A percentile compares a stretch with the other conserved stretches of the same genome.
phyloP scores from a whole-genome alignment of 2,113 vertebrate species.

The Petrocephalus zakoni region DNA sequence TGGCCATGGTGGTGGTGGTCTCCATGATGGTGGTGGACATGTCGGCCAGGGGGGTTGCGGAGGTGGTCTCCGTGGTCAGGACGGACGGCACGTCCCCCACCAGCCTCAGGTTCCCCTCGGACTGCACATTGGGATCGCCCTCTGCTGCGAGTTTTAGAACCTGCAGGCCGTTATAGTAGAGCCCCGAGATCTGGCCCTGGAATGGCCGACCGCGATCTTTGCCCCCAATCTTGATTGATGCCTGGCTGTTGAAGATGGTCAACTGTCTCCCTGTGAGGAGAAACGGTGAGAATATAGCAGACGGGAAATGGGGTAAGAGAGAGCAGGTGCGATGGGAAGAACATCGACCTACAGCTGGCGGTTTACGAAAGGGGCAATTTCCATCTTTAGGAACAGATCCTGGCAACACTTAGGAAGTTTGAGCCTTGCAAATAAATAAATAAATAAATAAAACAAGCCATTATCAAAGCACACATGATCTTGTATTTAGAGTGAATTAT shows the following conservation, averaged over 20 bases:
- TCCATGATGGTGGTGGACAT: constrained; percentile 96
- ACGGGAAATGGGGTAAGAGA: constrained; percentile 16
- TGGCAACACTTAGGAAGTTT: background rate
- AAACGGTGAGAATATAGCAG: background rate
- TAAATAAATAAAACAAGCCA: background rate
- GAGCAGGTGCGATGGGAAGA: constrained; percentile 20
- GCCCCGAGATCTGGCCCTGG: constrained; percentile 90
- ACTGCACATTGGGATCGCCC: constrained; percentile 80
- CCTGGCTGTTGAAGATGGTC: constrained; percentile 97
- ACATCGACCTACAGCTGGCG: background rate
- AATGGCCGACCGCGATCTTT: constrained; percentile 82
- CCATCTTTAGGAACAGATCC: background rate
- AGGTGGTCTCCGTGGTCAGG: constrained; percentile 79
- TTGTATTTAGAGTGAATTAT: background rate
- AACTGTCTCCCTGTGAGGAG: constrained; percentile 78
- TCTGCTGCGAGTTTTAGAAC: constrained; percentile 87
- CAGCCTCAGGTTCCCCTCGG: constrained; percentile 81
- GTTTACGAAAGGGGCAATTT: background rate
- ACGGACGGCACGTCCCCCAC: constrained; percentile 83
- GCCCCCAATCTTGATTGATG: constrained; percentile 86
- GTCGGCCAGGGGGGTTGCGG: constrained; percentile 80
- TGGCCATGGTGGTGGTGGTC: constrained; percentile 90
- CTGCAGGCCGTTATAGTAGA: constrained; percentile 93
- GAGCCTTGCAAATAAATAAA: background rate
- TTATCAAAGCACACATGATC: background rate